Percentiles rank a stretch among this genome's conserved stretches.
These are phyloP conservation scores for Opisthograptis luteolata DNA, from an alignment of 2,888 invertebrate species.

Conservation along the genomic window DNA sequence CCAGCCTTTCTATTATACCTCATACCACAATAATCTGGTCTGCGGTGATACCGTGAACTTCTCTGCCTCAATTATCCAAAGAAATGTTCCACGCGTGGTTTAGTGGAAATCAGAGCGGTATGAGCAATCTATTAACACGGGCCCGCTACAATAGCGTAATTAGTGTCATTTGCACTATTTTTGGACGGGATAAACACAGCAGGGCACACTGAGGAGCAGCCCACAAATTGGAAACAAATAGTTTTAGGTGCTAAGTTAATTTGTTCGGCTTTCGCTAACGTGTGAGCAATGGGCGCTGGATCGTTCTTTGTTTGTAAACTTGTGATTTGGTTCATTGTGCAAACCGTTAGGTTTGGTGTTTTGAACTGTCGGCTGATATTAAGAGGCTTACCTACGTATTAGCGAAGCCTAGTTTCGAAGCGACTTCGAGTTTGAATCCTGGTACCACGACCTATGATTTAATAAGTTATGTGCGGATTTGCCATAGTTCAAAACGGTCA, in stretches of 20 bases:
- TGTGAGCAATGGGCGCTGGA: conserved; percentile 70
- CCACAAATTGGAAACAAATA: conserved; percentile 80
- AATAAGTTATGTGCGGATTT: too few species aligned
- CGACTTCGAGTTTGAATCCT: too few species aligned
- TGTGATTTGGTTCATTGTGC: conserved; percentile 50
- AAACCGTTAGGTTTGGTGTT: conserved; percentile 55
- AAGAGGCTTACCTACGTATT: not conserved
- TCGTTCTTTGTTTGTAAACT: conserved; percentile 57
- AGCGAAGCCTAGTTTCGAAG: not conserved
- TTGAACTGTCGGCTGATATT: not conserved
- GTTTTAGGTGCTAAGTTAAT: conserved; percentile 80
- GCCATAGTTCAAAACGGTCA: too few species aligned
- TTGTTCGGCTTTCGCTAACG: conserved; percentile 81
- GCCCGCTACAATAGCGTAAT: conserved; percentile 71
- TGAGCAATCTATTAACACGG: conserved; percentile 74
- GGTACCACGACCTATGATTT: too few species aligned
- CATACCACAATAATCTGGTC: too few species aligned
- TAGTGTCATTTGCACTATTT: conserved; percentile 83
- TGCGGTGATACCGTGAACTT: too few species aligned
- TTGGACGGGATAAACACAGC: conserved; percentile 81
- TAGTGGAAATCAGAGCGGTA: conserved; percentile 64
- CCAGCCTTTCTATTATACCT: too few species aligned
- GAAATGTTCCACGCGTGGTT: conserved; percentile 42
- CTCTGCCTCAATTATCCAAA: conserved; percentile 33
- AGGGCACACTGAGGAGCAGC: conserved; percentile 71